Percentiles rank a stretch among this genome's conserved stretches.
phyloP scores from a whole-genome alignment of 2,888 invertebrate species.

The Acleris cristana region DNA sequence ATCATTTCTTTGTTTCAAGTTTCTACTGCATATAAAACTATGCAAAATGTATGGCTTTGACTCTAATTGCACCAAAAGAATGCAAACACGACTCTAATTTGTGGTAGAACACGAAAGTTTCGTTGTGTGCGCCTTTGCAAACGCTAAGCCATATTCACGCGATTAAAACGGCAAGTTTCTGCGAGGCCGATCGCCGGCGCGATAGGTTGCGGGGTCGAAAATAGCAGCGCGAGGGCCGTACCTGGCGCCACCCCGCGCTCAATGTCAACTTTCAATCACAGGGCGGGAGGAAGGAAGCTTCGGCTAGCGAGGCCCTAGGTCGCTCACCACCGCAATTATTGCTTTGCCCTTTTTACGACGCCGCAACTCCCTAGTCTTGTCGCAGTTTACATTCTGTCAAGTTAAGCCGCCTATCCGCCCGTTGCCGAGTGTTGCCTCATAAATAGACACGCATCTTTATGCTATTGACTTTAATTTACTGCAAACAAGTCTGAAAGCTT shows the following conservation, averaged over 20 bases:
- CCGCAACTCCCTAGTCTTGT: conserved; percentile 60
- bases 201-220: conserved; percentile 81
- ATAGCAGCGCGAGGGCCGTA: conserved; percentile 73
- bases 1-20: no score
- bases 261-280: conserved; percentile 81
- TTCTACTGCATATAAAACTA: no score
- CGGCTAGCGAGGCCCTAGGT: conserved; percentile 48
- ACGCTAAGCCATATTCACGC: conserved; percentile 73
- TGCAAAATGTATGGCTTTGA: conserved; percentile 44
- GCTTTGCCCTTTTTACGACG: conserved; percentile 67
- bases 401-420: conserved; percentile 57
- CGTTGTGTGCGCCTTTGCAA: conserved; percentile 68
- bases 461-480: conserved; percentile 54
- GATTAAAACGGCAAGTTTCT: conserved; percentile 76
- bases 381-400: conserved; percentile 65
- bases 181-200: conserved; percentile 79
- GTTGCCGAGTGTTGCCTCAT: conserved; percentile 56
- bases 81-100: conserved; percentile 62
- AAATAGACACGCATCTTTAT: conserved; percentile 51
- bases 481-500: conserved; percentile 43
- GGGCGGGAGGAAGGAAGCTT: conserved; percentile 74
- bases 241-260: conserved; percentile 80
- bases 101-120: conserved; percentile 60
- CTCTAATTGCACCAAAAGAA: conserved; percentile 56
- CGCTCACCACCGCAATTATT: conserved; percentile 65